Evolutionary conservation across 2,797 vertebrate genomes (phyloP), one percentile per base, ranked within the genome.

Genomic region (Thalassophryne amazonica): DNA sequence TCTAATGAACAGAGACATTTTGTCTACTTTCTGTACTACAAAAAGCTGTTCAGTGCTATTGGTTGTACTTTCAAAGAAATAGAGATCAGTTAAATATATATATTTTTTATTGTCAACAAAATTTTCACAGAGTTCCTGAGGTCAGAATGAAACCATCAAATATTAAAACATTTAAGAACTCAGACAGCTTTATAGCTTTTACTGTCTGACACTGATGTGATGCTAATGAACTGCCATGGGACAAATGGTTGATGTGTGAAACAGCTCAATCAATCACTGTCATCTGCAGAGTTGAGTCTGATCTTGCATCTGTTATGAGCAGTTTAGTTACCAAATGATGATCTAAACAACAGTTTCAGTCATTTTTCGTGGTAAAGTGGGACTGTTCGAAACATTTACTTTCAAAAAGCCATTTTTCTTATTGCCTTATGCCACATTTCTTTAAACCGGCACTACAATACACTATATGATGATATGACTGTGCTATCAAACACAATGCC

Each of bases 191-290:
- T 17, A 22, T 22, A 8, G 24, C 18, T 22, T 17, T 22, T 8
- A n/a, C 2, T n/a, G n/a, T n/a, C 4, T 5, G 1, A 21, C 16
- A 14, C 8, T 19, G 13, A 16, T 10, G 6, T 13, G 10, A 40
- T 29, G 22, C 17, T 37, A 17, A 58, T 9, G 21, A 39, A 59
- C 50, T 30, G 21, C 1, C 31, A 11, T 6, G 34, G 64, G 46
- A 13, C 13, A 11, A 42, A 38, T 0, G 8, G 35, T 33, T 12
- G 20, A 10, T 13, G 30, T 28, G 23, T 19, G 19, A 15, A 10
- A n/a, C 19, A 40, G 19, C 54, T 61, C 51, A 45, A 25, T 67
- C 61, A 22, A 12, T 47, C 43, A 45, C 21, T 35, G 51, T 71
- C 23, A 31, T 29, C 38, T 0, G 17, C 35, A 4, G 6, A 42